Conservation (phyloP, 2,797 vertebrate genomes). For the Antennarius maculatus region DNA sequence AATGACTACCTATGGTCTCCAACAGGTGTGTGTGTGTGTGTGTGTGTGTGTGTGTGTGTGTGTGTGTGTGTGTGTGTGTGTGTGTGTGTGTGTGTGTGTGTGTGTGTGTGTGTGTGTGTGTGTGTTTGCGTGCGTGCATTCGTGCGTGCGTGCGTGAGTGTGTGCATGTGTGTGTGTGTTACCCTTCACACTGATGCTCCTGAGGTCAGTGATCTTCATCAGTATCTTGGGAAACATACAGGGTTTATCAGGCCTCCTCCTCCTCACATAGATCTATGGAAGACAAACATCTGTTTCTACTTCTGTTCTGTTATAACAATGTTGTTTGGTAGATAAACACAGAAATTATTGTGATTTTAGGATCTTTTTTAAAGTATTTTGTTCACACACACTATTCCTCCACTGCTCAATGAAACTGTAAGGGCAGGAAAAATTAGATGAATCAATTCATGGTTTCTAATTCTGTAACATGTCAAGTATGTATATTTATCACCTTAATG, state of each 20-base stretch:
- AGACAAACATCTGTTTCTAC: neutral
- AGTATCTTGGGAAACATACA: slow-evolving; percentile 99
- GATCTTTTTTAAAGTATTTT: too few species aligned
- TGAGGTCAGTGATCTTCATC: slow-evolving; percentile 98
- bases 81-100: slow-evolving; percentile 80
- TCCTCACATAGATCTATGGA: slow-evolving; percentile 89
- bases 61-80: slow-evolving; percentile 80
- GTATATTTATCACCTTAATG: too few species aligned
- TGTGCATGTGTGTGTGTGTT: slow-evolving; percentile 76
- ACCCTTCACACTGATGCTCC: slow-evolving; percentile 98
- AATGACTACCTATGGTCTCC: too few species aligned
- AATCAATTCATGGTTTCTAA: too few species aligned
- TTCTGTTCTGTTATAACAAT: neutral
- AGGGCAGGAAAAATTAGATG: too few species aligned
- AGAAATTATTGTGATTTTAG: too few species aligned
- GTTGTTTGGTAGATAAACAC: neutral
- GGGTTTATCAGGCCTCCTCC: slow-evolving; percentile 92
- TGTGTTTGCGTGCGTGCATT: slow-evolving; percentile 78
- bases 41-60: slow-evolving; percentile 70
- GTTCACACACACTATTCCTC: too few species aligned
- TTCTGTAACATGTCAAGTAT: too few species aligned
- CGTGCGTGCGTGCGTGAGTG: slow-evolving; percentile 78
- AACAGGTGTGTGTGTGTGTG: neutral
- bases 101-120: slow-evolving; percentile 74
- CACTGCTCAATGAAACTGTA: too few species aligned